A percentile compares a stretch with the other conserved stretches of the same genome.
These are phyloP conservation scores for Choloepus hoffmanni DNA, from an alignment of 2,113 vertebrate genomes.

Conservation along the genomic window DNA sequence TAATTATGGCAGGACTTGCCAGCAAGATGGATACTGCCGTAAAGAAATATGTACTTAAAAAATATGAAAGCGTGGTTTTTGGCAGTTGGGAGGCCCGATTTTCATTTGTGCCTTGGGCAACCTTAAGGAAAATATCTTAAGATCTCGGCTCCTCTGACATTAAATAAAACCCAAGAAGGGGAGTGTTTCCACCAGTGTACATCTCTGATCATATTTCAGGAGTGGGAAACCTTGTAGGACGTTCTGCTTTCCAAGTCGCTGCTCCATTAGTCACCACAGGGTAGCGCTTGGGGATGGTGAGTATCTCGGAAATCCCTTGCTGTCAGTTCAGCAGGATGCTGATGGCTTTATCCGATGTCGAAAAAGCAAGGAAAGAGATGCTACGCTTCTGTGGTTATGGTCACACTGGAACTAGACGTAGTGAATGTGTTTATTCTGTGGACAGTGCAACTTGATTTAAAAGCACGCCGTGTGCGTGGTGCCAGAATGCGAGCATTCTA, in stretches of 20 bases:
- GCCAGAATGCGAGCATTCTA: background rate
- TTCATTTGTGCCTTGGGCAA: background rate
- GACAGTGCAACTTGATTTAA: background rate
- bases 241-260: background rate
- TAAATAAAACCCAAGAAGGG: slow-evolving; percentile 9
- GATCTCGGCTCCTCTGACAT: background rate
- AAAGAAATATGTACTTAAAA: slow-evolving; percentile 26
- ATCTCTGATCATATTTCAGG: background rate
- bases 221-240: background rate
- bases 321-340: background rate
- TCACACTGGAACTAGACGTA: background rate
- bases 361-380: slow-evolving; percentile 14
- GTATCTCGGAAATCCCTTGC: slow-evolving; percentile 41
- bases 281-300: background rate
- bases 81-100: background rate
- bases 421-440: background rate
- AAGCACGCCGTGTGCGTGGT: background rate
- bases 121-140: background rate
- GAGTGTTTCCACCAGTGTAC: background rate
- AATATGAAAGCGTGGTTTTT: background rate
- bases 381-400: background rate
- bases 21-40: background rate
- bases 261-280: background rate
- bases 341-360: background rate
- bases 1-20: slow-evolving; percentile 20